Base-by-base conservation (phyloP, 2,888 invertebrate species). In the Horisme vitalbata region DNA sequence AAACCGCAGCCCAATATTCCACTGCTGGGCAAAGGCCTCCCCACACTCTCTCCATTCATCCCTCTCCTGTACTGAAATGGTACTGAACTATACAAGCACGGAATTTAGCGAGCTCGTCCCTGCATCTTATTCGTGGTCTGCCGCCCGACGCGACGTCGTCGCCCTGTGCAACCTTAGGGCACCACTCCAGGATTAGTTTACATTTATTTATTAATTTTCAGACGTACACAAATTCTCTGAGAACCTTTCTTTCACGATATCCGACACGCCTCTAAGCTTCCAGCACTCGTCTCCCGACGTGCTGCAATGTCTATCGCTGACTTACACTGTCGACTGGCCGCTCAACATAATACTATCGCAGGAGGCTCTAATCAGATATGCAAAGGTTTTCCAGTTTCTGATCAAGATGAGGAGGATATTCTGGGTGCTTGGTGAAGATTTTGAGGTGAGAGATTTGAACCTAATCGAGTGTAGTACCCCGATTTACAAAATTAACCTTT, bases 281-380 rank as follows among this genome's bases (percentile, higher is more conserved):
- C 91, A 93, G 67, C 90, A 93, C 56, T 88, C 90, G 20, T 92
- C 93, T 2, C 93, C 95, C 0, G 92, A 93, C 57, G 93, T 93
- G 0, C 70, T 96, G 5, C 92, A 93, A 26, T 93, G 93, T 57
- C 77, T 96, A 1, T 93, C 92, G 0, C 79, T 96, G 2, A 92
- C 93, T 2, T 96, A 95, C 72, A 87, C 92, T 7, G 92, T 95
- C 6, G 78, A 90, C 2, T 96, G 96, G 96, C 96, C 96, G 0
- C 72, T 96, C 0, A 96, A 95, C 76, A 93, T 96, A 26, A 91
- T 96, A 38, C 75, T 96, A 38, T 95, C 94, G 4, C 91, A 92
- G 0, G 93, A 94, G 57, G 92, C 94, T 0, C 76, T 96, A 52
- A 77, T 90, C 8, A 92, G 94, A 58, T 96, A 95, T 64, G 92